Conservation (phyloP, 2,797 vertebrate species). For the Taenioides sp. region DNA sequence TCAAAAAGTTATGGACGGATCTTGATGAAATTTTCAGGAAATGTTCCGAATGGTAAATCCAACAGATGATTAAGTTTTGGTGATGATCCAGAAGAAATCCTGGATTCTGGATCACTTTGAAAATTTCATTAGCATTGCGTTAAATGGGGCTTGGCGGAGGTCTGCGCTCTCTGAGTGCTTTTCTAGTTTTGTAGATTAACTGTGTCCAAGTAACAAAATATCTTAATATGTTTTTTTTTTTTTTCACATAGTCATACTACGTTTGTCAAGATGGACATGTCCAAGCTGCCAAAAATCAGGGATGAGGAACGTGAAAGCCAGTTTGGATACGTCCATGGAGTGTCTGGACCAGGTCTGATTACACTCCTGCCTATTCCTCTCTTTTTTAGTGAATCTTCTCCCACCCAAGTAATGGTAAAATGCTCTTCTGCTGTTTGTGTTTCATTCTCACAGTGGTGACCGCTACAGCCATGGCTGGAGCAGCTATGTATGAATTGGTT, state of each 20-base stretch:
- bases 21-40: too few species aligned
- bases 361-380: neutral
- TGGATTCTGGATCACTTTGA: too few species aligned
- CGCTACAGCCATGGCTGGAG: conserved; percentile 92
- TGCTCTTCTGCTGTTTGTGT: neutral
- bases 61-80: too few species aligned
- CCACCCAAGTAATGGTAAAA: neutral
- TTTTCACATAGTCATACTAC: neutral
- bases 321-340: conserved; percentile 91
- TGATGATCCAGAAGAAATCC: too few species aligned
- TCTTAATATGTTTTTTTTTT: neutral
- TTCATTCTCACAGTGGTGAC: conserved; percentile 85
- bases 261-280: conserved; percentile 83
- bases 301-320: conserved; percentile 88
- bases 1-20: too few species aligned
- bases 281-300: conserved; percentile 87
- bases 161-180: too few species aligned
- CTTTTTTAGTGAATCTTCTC: too few species aligned
- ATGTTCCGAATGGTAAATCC: too few species aligned
- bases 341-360: conserved; percentile 86
- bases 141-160: too few species aligned
- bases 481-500: conserved; percentile 98
- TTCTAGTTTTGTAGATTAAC: neutral
- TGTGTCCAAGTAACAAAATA: conserved; percentile 1
- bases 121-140: too few species aligned